Evolutionary conservation across 2,797 vertebrate species (phyloP).

Genomic region (Etheostoma perlongum): DNA sequence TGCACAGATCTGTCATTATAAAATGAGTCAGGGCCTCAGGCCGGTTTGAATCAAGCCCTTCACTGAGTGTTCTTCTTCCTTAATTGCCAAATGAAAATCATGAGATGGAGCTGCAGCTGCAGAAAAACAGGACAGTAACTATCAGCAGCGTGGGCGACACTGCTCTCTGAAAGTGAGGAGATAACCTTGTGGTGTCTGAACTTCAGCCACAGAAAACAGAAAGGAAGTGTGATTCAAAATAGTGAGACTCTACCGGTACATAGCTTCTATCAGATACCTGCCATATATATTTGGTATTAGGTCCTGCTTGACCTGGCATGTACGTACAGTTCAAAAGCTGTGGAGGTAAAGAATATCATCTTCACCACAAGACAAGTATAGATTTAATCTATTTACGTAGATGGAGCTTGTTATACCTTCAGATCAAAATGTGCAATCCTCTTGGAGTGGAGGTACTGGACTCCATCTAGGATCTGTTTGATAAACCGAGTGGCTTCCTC

Average conservation of each 20-base stretch:
- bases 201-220: conserved; percentile 60
- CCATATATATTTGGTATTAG: conserved; percentile 23
- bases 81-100: conserved; percentile 18
- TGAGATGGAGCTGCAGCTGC: conserved; percentile 20
- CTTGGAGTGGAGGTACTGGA: conserved; percentile 94
- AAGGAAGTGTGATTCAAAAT: conserved; percentile 60
- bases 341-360: conserved; percentile 6
- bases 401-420: conserved; percentile 86
- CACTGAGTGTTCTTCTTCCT: conserved; percentile 1
- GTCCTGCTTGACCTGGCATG: background rate
- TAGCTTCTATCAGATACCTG: conserved; percentile 37
- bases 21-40: conserved; percentile 14
- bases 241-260: conserved; percentile 10
- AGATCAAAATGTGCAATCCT: conserved; percentile 97
- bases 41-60: background rate
- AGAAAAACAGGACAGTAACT: conserved; percentile 60
- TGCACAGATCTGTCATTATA: conserved; percentile 3
- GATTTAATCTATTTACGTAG: background rate
- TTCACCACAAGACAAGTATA: background rate
- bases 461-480: conserved; percentile 96
- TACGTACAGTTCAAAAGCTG: background rate
- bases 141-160: conserved; percentile 43
- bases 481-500: conserved; percentile 98
- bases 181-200: conserved; percentile 70
- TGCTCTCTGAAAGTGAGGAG: conserved; percentile 52